Evolutionary conservation across 2,113 vertebrate species (phyloP), one percentile per base, ranked within the genome.

Genomic region (Tragelaphus imberbis): DNA sequence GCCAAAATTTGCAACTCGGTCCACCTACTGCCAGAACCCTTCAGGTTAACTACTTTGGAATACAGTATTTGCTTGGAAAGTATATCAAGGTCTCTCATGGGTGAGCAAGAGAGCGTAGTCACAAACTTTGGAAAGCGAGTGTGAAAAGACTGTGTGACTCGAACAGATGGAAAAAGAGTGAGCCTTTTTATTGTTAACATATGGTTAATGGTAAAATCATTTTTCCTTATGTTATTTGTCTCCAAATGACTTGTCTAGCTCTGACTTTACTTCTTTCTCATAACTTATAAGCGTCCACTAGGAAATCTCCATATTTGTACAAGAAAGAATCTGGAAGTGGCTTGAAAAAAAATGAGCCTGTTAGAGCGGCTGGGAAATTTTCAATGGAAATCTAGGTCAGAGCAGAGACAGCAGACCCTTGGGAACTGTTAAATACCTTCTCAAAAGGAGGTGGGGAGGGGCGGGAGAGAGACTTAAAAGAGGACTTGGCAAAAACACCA

Each of bases 321-420:
- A 96, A 81, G 44, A 79, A 68, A 92, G 84, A 90, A 65, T 85
- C 75, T 92, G 51, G 11, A 96, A 91, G 33, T 82, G 47, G 47
- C 33, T 30, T 79, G 56, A 94, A 77, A 95, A 96, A 84, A 81
- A 95, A 63, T 4, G 0, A 58, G 85, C 33, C 68, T 71, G 0
- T 88, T 56, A 80, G 49, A 96, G 21, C 14, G 2, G 0, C 68
- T 93, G 90, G 84, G 92, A 97, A 81, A 33, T 93, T 87, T 81
- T 95, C 75, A 58, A 1, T 91, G 61, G 40, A 79, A 97, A 92
- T 95, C 30, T 89, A 92, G 86, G 92, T 97, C 95, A 95, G 68
- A 89, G 28, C 68, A 84, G 36, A 97, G 30, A 94, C 85, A 91
- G 36, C 30, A 12, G 59, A 36, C 65, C 53, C 51, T 33, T 5